Evolutionary conservation across 2,113 vertebrate species (phyloP).

Genomic region (Anolis sagrei): DNA sequence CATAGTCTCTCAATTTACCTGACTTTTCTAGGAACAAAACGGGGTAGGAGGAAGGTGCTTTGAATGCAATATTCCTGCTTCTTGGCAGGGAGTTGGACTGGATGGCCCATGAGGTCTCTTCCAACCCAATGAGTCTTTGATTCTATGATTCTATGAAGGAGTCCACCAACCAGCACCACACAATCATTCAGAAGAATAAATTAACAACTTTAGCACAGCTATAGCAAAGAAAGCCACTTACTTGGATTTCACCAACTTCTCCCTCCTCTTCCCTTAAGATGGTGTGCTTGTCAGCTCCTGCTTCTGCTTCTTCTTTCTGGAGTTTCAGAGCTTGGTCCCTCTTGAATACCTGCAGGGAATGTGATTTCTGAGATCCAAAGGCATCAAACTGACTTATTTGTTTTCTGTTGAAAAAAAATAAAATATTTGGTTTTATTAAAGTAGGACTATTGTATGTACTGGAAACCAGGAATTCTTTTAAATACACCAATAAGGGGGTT

Average conservation of each 20-base stretch:
- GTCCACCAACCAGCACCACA: neutral
- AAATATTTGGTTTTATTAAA: conserved; percentile 9
- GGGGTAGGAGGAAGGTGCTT: too few species aligned
- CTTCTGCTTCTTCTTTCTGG: conserved; percentile 37
- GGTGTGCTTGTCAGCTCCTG: conserved; percentile 35
- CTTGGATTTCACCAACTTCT: conserved; percentile 53
- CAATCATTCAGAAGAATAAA: neutral
- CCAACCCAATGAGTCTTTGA: too few species aligned
- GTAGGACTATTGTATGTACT: neutral
- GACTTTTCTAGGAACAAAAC: too few species aligned
- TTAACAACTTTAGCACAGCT: neutral
- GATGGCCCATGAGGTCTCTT: too few species aligned
- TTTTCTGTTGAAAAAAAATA: conserved; percentile 44
- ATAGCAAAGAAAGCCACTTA: conserved; percentile 37
- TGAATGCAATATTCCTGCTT: too few species aligned
- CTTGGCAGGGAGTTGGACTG: too few species aligned
- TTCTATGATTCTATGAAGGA: too few species aligned
- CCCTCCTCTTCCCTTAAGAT: neutral
- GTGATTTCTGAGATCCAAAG: neutral
- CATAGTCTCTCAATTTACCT: too few species aligned
- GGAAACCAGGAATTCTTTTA: neutral
- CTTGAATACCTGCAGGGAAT: conserved; percentile 29
- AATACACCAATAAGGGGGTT: neutral
- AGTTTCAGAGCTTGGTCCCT: conserved; percentile 30
- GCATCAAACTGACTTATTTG: conserved; percentile 29